Conservation (phyloP, 2,888 invertebrate species). For the Ormyrus labotus region DNA sequence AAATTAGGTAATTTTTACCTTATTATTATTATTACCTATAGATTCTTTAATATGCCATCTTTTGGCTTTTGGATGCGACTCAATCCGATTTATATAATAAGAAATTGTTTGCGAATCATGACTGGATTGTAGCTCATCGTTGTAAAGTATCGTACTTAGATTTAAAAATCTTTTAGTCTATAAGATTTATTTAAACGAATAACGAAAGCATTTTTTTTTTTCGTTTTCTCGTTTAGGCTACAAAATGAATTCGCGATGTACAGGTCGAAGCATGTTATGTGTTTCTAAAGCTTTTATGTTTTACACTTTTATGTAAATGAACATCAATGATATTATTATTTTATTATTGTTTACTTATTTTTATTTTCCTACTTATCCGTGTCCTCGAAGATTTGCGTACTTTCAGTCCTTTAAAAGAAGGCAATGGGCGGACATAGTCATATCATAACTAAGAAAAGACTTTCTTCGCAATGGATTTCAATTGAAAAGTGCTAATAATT, state of each 20-base stretch:
- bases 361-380: conserved; percentile 58
- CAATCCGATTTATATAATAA: background rate
- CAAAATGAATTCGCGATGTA: conserved; percentile 20
- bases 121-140: conserved; percentile 28
- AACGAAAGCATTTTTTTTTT: conserved; percentile 31
- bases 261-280: conserved; percentile 31
- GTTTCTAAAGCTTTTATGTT: conserved; percentile 28
- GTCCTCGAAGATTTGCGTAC: conserved; percentile 52
- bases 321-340: conserved; percentile 48
- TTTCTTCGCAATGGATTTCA: conserved; percentile 66
- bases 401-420: conserved; percentile 59
- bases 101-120: conserved; percentile 25
- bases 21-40: background rate
- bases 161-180: conserved; percentile 16
- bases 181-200: conserved; percentile 40
- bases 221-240: background rate
- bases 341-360: conserved; percentile 60
- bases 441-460: conserved; percentile 69
- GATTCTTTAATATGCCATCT: background rate
- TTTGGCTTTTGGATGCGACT: background rate
- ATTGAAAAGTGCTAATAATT: conserved; percentile 40
- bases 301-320: conserved; percentile 46
- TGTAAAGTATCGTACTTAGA: conserved; percentile 44
- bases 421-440: conserved; percentile 74
- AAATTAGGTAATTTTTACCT: conserved; percentile 9